Evolutionary conservation across 2,888 invertebrate species (phyloP), one percentile per base, ranked within the genome.

Genomic region (Drosophila nr. perissopoda): DNA sequence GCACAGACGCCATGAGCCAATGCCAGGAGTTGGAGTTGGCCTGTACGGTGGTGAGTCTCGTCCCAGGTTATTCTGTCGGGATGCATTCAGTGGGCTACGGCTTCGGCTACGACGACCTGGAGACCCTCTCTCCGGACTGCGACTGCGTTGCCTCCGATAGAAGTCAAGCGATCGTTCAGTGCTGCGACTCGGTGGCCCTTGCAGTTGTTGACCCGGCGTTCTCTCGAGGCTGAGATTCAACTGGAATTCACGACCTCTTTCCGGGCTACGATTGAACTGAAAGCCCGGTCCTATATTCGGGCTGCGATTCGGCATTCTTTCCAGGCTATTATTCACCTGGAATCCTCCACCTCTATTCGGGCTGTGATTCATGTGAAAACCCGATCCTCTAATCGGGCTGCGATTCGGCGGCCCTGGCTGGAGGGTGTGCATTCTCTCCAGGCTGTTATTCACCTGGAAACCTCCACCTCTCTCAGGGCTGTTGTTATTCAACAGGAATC

Each of bases 21-120:
- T 38, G 13, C 4, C 11, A 8, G 1, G 2, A 3, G 68, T n/a
- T 13, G 4, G 31, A 27, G 2, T 2, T 13, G 6, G 56, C 6
- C 46, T 16, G n/a, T 18, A 33, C 21, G 25, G 58, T 34, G 61
- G 38, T 33, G 21, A 60, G 11, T 34, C 33, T 13, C 33, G 65
- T 8, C 27, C 18, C 4, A 34, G 33, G 16, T 16, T 33, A 21
- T 6, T 13, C 11, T 13, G 34, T 21, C 11, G 18, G 2, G 36
- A 29, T 6, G 42, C 2, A n/a, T 13, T 16, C 38, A 46, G 25
- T 18, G 57, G 61, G n/a, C 73, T 74, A 4, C 56, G 74, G 25
- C 74, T 67, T 2, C 72, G 67, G 11, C 25, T 31, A 25, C 40
- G 34, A 6, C 11, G 40, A 40, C 2, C 40, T 53, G 21, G 40